A percentile compares a stretch with the other conserved stretches of the same genome.
phyloP scores from a whole-genome alignment of 2,797 vertebrate species.

The Arrhamphus sclerolepis region DNA sequence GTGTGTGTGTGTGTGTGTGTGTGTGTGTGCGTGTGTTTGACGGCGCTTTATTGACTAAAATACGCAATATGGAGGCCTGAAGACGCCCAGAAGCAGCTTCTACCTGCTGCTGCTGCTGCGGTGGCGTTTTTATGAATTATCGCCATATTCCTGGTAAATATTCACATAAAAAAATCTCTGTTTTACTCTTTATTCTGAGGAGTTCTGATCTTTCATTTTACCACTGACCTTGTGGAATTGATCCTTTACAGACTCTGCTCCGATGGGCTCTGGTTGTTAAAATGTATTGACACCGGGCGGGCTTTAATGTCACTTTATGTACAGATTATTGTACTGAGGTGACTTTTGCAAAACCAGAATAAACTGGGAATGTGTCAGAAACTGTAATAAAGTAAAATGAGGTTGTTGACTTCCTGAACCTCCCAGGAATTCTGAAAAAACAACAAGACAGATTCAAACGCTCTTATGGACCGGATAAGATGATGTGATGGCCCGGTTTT shows the following conservation, averaged over 20 bases:
- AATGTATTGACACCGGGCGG: constrained; percentile 8
- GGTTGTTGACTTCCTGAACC: too few species aligned
- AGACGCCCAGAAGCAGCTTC: constrained; percentile 15
- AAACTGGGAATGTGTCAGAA: too few species aligned
- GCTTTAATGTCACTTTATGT: constrained; percentile 10
- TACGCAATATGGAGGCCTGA: constrained; percentile 46
- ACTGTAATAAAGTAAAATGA: too few species aligned
- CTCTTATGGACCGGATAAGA: too few species aligned
- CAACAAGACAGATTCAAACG: too few species aligned
- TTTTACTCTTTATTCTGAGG: not conserved
- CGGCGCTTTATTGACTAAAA: constrained; percentile 48
- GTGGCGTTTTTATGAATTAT: constrained; percentile 1
- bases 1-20: constrained; percentile 18
- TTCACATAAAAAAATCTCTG: not conserved
- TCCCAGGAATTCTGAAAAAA: too few species aligned
- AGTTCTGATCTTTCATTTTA: not conserved
- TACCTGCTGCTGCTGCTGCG: not conserved
- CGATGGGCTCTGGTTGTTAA: constrained; percentile 4
- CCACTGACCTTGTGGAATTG: constrained; percentile 11
- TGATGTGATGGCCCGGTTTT: too few species aligned
- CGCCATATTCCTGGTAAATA: constrained; percentile 13
- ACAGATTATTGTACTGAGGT: too few species aligned
- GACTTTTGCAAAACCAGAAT: too few species aligned
- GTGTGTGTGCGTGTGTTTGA: constrained; percentile 15
- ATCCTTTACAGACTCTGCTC: constrained; percentile 28